Conservation (phyloP, 2,113 vertebrate species). For the Oplegnathus fasciatus region DNA sequence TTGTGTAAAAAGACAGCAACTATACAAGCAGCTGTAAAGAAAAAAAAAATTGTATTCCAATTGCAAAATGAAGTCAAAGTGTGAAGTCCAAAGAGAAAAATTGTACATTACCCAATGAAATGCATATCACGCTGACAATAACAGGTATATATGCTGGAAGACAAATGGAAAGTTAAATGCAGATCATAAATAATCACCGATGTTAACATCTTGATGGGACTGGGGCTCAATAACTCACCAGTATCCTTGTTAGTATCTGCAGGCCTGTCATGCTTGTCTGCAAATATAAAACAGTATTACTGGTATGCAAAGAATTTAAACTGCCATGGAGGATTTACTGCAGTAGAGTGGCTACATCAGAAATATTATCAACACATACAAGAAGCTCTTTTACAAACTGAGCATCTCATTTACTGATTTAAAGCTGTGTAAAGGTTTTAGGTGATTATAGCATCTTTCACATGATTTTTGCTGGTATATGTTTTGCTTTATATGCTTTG, state of each 20-base stretch:
- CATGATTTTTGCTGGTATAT: background rate
- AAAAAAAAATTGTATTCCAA: background rate
- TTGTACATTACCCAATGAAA: conserved; percentile 51
- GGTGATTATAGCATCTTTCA: background rate
- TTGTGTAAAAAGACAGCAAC: background rate
- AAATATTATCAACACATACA: background rate
- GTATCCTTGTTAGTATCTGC: background rate
- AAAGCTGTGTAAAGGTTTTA: background rate
- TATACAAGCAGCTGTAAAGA: conserved; percentile 33
- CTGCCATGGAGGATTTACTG: background rate
- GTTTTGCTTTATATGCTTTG: background rate
- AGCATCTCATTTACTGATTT: background rate
- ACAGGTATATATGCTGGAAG: conserved; percentile 47
- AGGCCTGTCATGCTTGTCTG: background rate
- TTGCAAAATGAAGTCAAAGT: background rate
- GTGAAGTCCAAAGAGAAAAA: background rate
- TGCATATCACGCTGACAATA: background rate
- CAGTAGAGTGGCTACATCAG: background rate
- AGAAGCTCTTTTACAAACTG: too few species aligned
- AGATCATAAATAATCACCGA: background rate
- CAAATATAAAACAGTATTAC: conserved; percentile 12
- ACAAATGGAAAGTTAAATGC: conserved; percentile 12
- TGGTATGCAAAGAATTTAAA: background rate
- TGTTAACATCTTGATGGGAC: background rate
- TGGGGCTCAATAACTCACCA: conserved; percentile 49